Evolutionary conservation across 2,888 invertebrate genomes (phyloP), one percentile per base, ranked within the genome.

Genomic region (Stenchaetothrips biformis): DNA sequence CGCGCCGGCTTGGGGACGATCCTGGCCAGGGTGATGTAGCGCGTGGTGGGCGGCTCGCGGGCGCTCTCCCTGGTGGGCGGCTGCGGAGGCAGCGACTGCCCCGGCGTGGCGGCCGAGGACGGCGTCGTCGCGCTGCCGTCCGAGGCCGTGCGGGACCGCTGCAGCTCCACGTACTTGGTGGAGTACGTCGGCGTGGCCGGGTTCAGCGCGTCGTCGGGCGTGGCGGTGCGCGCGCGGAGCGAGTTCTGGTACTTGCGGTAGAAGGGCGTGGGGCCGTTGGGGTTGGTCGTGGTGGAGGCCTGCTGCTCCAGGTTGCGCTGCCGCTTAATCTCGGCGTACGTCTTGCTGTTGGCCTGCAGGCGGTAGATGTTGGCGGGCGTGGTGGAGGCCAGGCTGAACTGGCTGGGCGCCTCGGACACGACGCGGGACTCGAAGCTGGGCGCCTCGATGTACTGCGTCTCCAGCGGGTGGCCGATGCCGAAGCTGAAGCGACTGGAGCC

Each of bases 41-140:
- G 83, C 48, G 82, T 83, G 21, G 83, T 80, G 49, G 81, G 88
- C 80, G 88, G 84, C 81, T 77, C 87, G 87, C 82, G 86, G 88
- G 48, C 83, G 85, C 83, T 87, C 88, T 3, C 86, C 82, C 85
- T 88, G 86, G 79, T 82, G 81, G 59, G 86, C 84, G 83, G 86
- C 86, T 27, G 83, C 9, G 80, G 86, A 78, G 81, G 81, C 53
- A 81, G 80, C 49, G 81, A 80, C 0, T 79, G 77, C 47, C 80
- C 79, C 80, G 81, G 83, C 13, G 67, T 25, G 21, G 25, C 67
- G 67, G 67, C 21, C 67, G 67, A 25, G 21, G 67, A 25, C 7
- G 21, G 8, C 25, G 59, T 18, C 59, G 59, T 16, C 13, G 16
- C 88, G 82, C 88, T 88, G 82, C 88, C 82, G 80, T 81, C 79